Evolutionary conservation across 2,113 vertebrate genomes (phyloP).

Genomic region (Cephalopterus ornatus): DNA sequence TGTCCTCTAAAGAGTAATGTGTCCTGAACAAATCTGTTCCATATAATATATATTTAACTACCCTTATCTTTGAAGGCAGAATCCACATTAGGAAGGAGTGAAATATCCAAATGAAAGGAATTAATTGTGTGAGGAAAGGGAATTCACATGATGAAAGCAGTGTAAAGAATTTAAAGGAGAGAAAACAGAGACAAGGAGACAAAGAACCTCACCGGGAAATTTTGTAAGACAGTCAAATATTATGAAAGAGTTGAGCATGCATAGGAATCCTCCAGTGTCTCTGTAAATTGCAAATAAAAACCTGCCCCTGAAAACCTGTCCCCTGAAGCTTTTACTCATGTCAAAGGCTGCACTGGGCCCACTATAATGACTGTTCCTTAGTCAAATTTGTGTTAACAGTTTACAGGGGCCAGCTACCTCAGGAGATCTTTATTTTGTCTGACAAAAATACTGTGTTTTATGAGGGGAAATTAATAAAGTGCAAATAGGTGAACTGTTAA

Average conservation of each 20-base stretch:
- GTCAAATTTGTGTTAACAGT: conserved; percentile 1
- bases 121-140: conserved; percentile 10
- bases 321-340: neutral
- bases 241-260: neutral
- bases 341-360: neutral
- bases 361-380: neutral
- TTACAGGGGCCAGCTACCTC: neutral
- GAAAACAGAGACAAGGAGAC: neutral
- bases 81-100: neutral
- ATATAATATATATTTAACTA: neutral
- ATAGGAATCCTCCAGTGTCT: neutral
- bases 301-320: neutral
- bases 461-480: neutral
- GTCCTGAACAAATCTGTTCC: conserved; percentile 25
- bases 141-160: neutral
- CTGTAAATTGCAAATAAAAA: neutral
- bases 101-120: neutral
- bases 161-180: neutral
- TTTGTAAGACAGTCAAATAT: neutral
- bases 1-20: conserved; percentile 34
- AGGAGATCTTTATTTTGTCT: neutral
- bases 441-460: neutral
- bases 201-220: neutral
- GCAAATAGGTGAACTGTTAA: neutral
- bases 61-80: neutral